Conservation (phyloP, 2,888 invertebrate species). For the Macaria liturata region DNA sequence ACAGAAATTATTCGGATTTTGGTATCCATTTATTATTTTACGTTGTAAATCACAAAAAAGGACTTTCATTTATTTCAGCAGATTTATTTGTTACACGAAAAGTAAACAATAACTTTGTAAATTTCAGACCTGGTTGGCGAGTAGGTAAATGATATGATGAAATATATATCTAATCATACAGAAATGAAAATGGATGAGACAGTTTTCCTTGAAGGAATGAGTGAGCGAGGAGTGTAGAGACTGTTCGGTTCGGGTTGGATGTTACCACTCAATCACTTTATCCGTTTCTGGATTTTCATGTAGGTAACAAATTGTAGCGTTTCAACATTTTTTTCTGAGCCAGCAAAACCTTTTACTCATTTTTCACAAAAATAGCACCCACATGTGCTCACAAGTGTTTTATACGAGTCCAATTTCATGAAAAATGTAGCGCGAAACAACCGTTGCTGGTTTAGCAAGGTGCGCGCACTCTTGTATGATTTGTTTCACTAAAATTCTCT, state of each 20-base stretch:
- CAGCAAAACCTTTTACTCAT: not conserved
- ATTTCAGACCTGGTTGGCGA: no score
- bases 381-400: conserved; percentile 6
- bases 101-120: no score
- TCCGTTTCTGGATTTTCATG: not conserved
- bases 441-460: not conserved
- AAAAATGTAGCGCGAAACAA: conserved; percentile 5
- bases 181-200: no score
- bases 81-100: no score
- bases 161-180: no score
- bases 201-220: not conserved
- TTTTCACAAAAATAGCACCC: conserved; percentile 6
- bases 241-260: no score
- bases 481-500: not conserved
- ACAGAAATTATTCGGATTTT: no score
- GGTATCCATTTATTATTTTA: no score
- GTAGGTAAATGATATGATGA: no score
- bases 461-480: not conserved
- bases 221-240: not conserved
- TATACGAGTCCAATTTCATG: conserved; percentile 9
- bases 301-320: conserved; percentile 1
- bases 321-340: not conserved
- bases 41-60: no score
- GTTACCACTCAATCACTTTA: conserved; percentile 1
- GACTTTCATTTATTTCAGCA: no score